Evolutionary conservation across 2,888 invertebrate species (phyloP).

Genomic region (Acleris holmiana): DNA sequence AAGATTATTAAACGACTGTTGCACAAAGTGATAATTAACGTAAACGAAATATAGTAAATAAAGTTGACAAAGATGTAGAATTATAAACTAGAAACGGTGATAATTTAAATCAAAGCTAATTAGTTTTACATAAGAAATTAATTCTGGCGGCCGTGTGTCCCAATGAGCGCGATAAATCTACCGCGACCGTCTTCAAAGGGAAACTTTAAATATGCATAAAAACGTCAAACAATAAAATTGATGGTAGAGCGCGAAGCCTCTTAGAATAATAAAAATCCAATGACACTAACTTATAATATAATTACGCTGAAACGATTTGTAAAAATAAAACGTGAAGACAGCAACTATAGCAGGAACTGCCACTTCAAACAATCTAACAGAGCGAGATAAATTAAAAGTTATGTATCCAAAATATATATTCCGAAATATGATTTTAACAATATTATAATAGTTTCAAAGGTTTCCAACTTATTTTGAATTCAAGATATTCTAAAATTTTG

Average conservation of each 20-base stretch:
- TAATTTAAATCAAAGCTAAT: conserved; percentile 35
- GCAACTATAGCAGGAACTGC: conserved; percentile 41
- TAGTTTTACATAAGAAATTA: conserved; percentile 29
- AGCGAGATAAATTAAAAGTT: conserved; percentile 30
- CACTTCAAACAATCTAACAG: conserved; percentile 37
- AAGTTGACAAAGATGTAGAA: conserved; percentile 14
- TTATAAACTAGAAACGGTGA: conserved; percentile 17
- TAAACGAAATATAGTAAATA: conserved; percentile 2
- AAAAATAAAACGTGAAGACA: conserved; percentile 73
- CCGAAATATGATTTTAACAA: conserved; percentile 25
- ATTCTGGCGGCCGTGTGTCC: conserved; percentile 53
- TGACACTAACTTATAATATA: conserved; percentile 69
- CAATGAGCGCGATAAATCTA: conserved; percentile 67
- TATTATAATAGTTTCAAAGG: not conserved
- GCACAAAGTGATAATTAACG: not conserved
- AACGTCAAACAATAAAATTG: conserved; percentile 77
- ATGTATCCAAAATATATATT: conserved; percentile 12
- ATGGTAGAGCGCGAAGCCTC: conserved; percentile 61
- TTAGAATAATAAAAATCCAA: conserved; percentile 62
- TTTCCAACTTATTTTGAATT: conserved; percentile 4
- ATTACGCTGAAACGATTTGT: conserved; percentile 71
- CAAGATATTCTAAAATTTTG: conserved; percentile 12
- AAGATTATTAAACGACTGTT: not conserved
- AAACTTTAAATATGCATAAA: conserved; percentile 82
- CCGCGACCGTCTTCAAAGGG: conserved; percentile 73